Conservation (phyloP, 2,113 vertebrate genomes). For the Pomatostomus ruficeps region DNA sequence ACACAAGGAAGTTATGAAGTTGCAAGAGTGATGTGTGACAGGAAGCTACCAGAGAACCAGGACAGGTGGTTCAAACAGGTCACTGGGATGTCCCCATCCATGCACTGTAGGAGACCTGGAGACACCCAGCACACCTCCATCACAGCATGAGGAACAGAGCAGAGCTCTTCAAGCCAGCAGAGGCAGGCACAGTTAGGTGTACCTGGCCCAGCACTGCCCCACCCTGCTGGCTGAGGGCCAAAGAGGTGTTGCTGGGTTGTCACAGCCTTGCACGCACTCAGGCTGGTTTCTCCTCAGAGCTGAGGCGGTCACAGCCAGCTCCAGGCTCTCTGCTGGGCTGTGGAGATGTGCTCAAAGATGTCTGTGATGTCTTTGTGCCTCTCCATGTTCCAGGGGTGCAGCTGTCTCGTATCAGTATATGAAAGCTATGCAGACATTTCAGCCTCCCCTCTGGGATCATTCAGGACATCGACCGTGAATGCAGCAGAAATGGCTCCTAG, state of each 20-base stretch:
- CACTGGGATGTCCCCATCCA: rapidly evolving
- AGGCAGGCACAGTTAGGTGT: background rate
- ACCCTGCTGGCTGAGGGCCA: background rate
- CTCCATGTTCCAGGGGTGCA: background rate
- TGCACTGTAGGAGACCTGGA: background rate
- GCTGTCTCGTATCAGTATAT: background rate
- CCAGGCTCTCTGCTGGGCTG: background rate
- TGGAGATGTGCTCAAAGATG: background rate
- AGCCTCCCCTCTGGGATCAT: background rate
- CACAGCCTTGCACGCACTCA: background rate
- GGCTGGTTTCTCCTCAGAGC: background rate
- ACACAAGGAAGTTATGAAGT: background rate
- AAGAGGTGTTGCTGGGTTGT: background rate
- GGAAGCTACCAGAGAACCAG: background rate
- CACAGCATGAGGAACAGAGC: background rate
- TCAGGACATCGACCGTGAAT: background rate
- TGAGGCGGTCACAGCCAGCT: background rate
- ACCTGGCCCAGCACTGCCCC: background rate
- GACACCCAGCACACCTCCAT: background rate
- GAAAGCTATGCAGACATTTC: background rate
- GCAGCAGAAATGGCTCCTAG: background rate
- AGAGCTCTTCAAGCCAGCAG: background rate
- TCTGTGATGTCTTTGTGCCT: background rate
- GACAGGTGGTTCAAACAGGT: background rate
- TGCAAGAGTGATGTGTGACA: background rate